Evolutionary conservation across 2,888 invertebrate genomes (phyloP).

Genomic region (Coenonympha glycerion): DNA sequence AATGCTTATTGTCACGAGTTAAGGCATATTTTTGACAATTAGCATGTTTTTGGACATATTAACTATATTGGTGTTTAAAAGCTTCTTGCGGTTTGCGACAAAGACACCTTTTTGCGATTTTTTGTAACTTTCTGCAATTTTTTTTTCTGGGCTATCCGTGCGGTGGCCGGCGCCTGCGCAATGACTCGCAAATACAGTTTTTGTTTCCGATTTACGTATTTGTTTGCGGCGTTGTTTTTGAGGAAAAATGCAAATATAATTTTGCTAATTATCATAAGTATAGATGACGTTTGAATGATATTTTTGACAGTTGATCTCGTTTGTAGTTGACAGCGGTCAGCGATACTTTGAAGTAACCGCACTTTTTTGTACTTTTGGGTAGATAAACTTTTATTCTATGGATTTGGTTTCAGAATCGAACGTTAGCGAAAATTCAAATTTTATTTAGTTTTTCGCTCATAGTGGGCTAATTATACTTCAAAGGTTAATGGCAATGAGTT

Average conservation of each 20-base stretch:
- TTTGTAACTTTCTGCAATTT: slow-evolving; percentile 25
- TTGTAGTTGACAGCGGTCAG: not conserved
- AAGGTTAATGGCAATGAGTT: no score
- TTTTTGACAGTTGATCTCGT: slow-evolving; percentile 23
- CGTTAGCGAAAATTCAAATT: no score
- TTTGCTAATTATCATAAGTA: slow-evolving; percentile 16
- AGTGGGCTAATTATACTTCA: no score
- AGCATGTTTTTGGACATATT: not conserved
- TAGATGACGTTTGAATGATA: slow-evolving; percentile 16
- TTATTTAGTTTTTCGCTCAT: no score
- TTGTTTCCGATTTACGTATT: slow-evolving; percentile 25
- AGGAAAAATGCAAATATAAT: slow-evolving; percentile 23
- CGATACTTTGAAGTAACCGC: not conserved
- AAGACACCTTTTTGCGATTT: slow-evolving; percentile 28
- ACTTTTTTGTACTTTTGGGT: not conserved
- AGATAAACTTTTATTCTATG: not conserved
- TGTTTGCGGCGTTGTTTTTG: slow-evolving; percentile 17
- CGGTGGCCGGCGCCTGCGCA: slow-evolving; percentile 35
- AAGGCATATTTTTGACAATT: not conserved
- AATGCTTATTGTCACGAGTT: not conserved
- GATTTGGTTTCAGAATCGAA: no score
- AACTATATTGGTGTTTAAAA: not conserved
- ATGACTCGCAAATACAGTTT: slow-evolving; percentile 34
- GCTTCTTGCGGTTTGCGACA: slow-evolving; percentile 34
- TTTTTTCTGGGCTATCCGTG: slow-evolving; percentile 18